Evolutionary conservation across 2,113 vertebrate species (phyloP), one percentile per base, ranked within the genome.

Genomic region (Psittacara wagleri): DNA sequence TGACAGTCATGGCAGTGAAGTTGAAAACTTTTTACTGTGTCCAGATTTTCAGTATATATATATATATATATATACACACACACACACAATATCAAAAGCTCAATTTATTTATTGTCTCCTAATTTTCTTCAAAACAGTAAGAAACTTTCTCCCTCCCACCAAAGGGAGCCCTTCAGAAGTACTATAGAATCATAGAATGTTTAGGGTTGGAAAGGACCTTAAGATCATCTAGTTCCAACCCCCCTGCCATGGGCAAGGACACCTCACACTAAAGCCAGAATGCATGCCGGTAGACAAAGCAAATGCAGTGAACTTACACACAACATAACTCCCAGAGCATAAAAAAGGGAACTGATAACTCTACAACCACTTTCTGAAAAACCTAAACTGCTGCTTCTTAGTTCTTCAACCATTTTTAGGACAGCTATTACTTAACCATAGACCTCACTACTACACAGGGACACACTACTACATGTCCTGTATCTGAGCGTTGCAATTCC

Each of bases 241-340:
- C 49, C 49, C 23, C 49, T 25, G 49, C 24, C 49, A 49, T 14
- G 7, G 49, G 49, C 24, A 49, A 14, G 24, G 48, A 49, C 48
- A 49, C 48, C 23, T 49, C 48, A 49, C 48, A 49, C 48, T 25
- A 49, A 49, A 49, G 62, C 5, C n/a, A 7, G 44, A 13, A 16
- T 2, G 27, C 0, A 0, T 13, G 7, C 43, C 35, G 55, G 63
- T 6, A 13, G 69, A 31, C 66, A 17, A 18, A 76, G 54, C 20
- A 84, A 82, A 79, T 79, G 23, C 49, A 79, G 81, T 29, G 14
- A 78, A 43, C 17, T 12, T 17, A 11, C 9, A 68, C 13, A 35
- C 29, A 16, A 6, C 0, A 0, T 5, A 74, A 63, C 27, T 73
- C 39, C 39, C 4, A 1, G 18, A 85, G 33, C 8, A 7, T 5